These are phyloP conservation scores for Paedocypris sp. DNA, from an alignment of 2,113 vertebrate genomes.

Conservation along the genomic window DNA sequence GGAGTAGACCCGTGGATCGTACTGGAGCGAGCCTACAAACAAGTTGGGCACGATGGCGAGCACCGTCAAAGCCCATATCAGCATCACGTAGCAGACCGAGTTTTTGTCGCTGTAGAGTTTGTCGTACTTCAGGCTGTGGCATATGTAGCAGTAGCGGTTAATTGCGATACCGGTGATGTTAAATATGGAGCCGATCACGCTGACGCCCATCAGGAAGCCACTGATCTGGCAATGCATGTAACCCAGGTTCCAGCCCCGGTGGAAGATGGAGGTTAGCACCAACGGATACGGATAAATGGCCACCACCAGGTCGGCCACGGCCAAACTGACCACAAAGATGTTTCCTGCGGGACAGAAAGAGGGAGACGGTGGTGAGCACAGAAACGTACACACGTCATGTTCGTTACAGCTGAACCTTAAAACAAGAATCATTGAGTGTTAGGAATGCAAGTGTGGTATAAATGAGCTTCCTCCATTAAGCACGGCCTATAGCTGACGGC, in stretches of 20 bases:
- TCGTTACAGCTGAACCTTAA: too few relatives aligned
- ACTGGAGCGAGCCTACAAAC: constrained; percentile 78
- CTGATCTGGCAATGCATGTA: constrained; percentile 87
- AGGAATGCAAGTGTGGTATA: background rate
- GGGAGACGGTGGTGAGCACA: background rate
- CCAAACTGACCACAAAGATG: constrained; percentile 79
- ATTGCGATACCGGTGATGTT: constrained; percentile 93
- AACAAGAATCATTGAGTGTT: too few relatives aligned
- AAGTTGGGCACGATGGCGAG: constrained; percentile 86
- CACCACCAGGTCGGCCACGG: constrained; percentile 88
- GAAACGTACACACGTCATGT: too few relatives aligned
- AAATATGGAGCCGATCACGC: constrained; percentile 91
- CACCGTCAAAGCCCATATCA: constrained; percentile 83
- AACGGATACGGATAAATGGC: constrained; percentile 91
- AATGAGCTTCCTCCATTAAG: background rate
- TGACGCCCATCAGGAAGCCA: constrained; percentile 89
- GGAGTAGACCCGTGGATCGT: constrained; percentile 85
- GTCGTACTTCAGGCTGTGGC: constrained; percentile 89
- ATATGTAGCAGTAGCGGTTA: constrained; percentile 94
- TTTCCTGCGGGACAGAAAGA: constrained; percentile 56
- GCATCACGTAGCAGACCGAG: constrained; percentile 76
- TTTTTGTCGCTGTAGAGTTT: constrained; percentile 83
- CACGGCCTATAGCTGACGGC: constrained; percentile 21
- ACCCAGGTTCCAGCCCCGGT: constrained; percentile 84
- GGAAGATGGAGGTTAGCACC: constrained; percentile 81